Base-by-base conservation (phyloP, 2,888 invertebrate genomes). In the Phoenoteleia sp. region DNA sequence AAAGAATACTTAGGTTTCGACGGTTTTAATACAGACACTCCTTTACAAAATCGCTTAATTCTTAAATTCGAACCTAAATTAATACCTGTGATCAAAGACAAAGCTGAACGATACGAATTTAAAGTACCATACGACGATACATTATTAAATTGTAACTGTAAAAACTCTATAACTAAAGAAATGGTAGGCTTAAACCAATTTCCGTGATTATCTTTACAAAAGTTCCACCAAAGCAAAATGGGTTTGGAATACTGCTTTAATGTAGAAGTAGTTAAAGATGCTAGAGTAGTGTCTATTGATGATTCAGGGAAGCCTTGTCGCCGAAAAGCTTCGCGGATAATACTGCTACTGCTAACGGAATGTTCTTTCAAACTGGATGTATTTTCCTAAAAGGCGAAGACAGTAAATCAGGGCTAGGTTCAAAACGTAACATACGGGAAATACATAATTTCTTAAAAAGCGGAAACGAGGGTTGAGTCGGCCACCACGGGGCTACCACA, bases 301-400 rank as follows among this genome's bases (percentile, higher is more conserved):
- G 17, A 15, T 19, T 9, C 47, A 3, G 47, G 47, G 3, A 17
- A 3, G 21, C 52, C 52, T 25, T 17, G 23, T 25, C 23, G 3
- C 11, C 2, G 23, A n/a, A 72, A 71, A 0, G 56, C 33, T 17
- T 21, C n/a, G 21, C 45, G 25, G 71, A 60, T 60, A 72, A 33
- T 15, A 11, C 49, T 11, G 62, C 82, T 33, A 42, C 76, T 21
- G 64, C 58, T 71, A 76, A 66, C 39, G 39, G 39, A 76, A 82
- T 15, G 6, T 21, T 27, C 23, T 15, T n/a, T 4, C 64, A 42
- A 7, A n/a, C n/a, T n/a, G 69, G 76, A 39, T 76, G 67, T 1
- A 13, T 15, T 39, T 52, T 21, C 39, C 88, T 89, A 79, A 81
- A 74, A 88, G 86, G 72, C 49, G 87, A 89, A 29, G 84, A 76